Evolutionary conservation across 2,797 vertebrate species (phyloP), one percentile per base, ranked within the genome.

Genomic region (Mustela erminea): DNA sequence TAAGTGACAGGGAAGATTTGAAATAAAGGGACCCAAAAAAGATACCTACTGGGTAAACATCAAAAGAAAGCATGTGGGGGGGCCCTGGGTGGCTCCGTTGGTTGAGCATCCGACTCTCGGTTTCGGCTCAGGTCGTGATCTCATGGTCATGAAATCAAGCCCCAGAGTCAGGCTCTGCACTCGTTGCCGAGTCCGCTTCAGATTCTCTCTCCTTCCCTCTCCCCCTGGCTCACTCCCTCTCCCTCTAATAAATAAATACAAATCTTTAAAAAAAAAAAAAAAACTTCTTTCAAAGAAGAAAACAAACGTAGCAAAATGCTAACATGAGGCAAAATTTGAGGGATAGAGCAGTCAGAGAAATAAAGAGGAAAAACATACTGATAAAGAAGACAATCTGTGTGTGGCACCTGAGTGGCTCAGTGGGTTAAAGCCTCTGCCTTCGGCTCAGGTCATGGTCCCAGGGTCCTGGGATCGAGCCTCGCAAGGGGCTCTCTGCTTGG

Each of bases 271-370:
- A 27, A 54, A 60, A 62, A 54, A 60, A 62, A 62, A 29, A 46
- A 46, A 46, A 46, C 25, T 62, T 66, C 62, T 64, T 32, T 64
- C 6, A 62, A 62, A 29, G 32, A 64, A 64, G 62, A 32, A 64
- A 64, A 32, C 58, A 27, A 27, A 27, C 4, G 25, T 27, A 60
- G 58, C 56, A 60, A 3, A 68, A 87, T 32, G 56, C 43, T 60
- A 93, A 95, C 17, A 8, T 84, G 64, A 93, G 35, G n/a, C 17
- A 70, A 75, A 92, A 74, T 86, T 35, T 91, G 25, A 96, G 56
- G 46, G 25, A 89, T 86, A 89, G 87, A 58, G 7, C 17, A 35
- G 1, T 43, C 32, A 54, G 77, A 87, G 68, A 74, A 62, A 87
- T 81, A 62, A 84, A 92, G 25, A 89, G 1, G 10, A 56, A 49